These are phyloP conservation scores for Rana temporaria DNA, from an alignment of 2,113 vertebrate genomes.

Conservation along the genomic window DNA sequence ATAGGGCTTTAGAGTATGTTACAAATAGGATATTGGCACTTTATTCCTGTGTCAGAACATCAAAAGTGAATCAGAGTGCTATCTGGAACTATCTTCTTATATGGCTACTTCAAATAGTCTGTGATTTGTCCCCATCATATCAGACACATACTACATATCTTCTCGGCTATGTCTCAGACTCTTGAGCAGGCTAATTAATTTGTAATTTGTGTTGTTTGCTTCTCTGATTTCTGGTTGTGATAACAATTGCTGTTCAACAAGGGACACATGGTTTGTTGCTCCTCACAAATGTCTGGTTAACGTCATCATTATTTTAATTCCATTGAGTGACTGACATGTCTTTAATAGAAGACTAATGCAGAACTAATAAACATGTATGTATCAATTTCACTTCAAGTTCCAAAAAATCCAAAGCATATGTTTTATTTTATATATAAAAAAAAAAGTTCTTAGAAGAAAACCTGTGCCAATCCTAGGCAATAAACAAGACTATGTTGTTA, in stretches of 20 bases:
- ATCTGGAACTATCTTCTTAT: neutral
- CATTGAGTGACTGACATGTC: neutral
- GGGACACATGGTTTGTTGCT: neutral
- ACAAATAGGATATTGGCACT: too few relatives aligned
- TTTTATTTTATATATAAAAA: too few relatives aligned
- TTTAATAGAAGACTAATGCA: neutral
- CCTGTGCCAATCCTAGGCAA: too few relatives aligned
- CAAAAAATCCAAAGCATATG: too few relatives aligned
- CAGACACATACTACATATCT: constrained; percentile 7
- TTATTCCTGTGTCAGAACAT: too few relatives aligned
- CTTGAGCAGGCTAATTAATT: constrained; percentile 44
- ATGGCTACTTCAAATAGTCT: neutral
- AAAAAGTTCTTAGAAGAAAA: too few relatives aligned
- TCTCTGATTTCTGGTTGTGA: constrained; percentile 33
- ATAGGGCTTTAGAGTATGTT: too few relatives aligned
- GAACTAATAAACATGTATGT: too few relatives aligned
- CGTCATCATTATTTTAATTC: neutral
- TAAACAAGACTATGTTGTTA: too few relatives aligned
- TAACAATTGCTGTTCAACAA: constrained; percentile 7
- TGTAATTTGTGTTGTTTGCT: constrained; percentile 38
- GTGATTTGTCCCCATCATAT: neutral
- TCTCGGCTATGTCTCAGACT: neutral
- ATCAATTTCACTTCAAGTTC: too few relatives aligned
- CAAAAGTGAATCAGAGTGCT: neutral
- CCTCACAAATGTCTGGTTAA: neutral